Evolutionary conservation across 2,113 vertebrate genomes (phyloP).

Genomic region (Cheirogaleus medius): DNA sequence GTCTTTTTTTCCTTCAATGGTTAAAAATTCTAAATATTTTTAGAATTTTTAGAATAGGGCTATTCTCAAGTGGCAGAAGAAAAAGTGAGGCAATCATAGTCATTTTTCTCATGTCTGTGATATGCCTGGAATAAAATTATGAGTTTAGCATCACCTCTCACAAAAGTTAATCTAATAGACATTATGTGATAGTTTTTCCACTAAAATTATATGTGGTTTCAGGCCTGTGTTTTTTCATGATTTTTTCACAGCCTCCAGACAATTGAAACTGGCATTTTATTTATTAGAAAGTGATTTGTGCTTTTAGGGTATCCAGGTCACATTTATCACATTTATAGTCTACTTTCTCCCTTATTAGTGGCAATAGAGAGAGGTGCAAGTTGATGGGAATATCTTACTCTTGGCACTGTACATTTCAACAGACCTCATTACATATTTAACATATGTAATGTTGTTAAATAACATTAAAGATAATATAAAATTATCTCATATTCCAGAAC

Average conservation of each 20-base stretch:
- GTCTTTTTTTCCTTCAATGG: background rate
- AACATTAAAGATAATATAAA: conserved; percentile 9
- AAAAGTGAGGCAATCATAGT: background rate
- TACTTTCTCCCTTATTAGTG: background rate
- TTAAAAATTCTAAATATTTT: background rate
- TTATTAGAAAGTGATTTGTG: background rate
- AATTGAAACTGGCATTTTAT: background rate
- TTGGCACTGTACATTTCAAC: background rate
- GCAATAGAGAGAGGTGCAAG: background rate
- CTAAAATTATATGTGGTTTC: background rate
- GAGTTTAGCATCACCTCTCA: background rate
- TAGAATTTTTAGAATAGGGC: too few species aligned
- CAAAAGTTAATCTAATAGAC: background rate
- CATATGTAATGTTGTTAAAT: background rate
- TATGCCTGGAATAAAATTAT: background rate
- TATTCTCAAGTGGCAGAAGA: background rate
- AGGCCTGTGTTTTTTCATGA: background rate
- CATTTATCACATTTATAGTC: background rate
- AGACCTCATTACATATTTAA: background rate
- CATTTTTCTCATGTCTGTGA: background rate
- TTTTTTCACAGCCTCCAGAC: background rate
- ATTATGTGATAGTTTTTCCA: background rate
- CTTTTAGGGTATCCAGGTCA: background rate
- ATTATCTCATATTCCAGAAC: background rate
- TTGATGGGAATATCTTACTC: background rate